These are phyloP conservation scores for Muscicapa comitata DNA, from an alignment of 2,797 vertebrate genomes.

Conservation along the genomic window DNA sequence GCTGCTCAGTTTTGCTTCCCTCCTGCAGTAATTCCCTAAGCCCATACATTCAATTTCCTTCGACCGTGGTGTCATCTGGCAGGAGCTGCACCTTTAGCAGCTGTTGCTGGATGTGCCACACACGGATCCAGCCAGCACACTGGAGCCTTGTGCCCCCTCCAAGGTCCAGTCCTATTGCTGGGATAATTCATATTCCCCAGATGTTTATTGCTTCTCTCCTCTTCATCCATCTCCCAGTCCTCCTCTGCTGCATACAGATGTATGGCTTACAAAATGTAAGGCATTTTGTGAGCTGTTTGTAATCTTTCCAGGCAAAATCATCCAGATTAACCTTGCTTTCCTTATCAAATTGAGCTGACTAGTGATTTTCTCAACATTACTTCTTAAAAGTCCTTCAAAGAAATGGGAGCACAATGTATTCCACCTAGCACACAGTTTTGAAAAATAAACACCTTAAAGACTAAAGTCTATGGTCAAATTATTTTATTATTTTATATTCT, in stretches of 20 bases:
- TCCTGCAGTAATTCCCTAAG: conserved; percentile 6
- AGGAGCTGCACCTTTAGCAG: conserved; percentile 12
- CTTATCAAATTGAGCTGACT: background rate
- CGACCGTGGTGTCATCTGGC: background rate
- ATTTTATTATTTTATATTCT: background rate
- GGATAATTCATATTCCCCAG: background rate
- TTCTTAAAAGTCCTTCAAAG: background rate
- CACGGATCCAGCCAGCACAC: background rate
- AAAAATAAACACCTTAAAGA: background rate
- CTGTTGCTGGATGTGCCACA: conserved; percentile 28
- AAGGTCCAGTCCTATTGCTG: background rate
- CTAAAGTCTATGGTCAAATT: background rate
- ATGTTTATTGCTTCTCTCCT: background rate
- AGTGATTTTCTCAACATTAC: background rate
- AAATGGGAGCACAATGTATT: background rate
- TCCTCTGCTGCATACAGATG: background rate
- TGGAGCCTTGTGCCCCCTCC: background rate
- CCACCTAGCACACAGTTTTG: background rate
- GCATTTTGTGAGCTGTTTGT: background rate
- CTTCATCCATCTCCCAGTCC: background rate
- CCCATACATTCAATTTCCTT: background rate
- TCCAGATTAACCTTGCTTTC: background rate
- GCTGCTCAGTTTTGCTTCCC: conserved; percentile 50
- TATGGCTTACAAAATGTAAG: background rate
- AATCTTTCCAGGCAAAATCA: background rate